Base-by-base conservation (phyloP, 2,113 vertebrate species). In the Muscicapa adusta region DNA sequence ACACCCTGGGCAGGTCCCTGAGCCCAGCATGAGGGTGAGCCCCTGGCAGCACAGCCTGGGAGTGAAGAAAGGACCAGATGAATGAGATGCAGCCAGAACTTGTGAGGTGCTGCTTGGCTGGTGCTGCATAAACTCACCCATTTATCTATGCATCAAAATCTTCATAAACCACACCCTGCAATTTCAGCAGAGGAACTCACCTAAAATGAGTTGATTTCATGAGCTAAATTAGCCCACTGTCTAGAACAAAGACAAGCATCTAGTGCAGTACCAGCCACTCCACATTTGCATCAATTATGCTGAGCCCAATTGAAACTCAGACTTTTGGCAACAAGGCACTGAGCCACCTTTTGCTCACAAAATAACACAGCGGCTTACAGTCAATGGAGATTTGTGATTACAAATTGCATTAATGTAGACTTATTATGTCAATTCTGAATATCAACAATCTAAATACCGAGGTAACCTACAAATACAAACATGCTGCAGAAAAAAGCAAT, bases 231-330 rank as follows among this genome's bases (percentile, higher is more conserved):
- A 95, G 72, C 56, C 61, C 81, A 53, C 75, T 88, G 82, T 80
- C 82, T 93, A 73, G 45, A 96, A 96, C 79, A 96, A 97, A 95
- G 92, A 68, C 79, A 94, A 83, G 34, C 82, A 85, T 78, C 57
- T 29, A 43, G 31, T 43, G 74, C 51, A 53, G 77, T 82, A 95
- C 76, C 75, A 91, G 70, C 25, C 43, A 15, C 43, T 83, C 89
- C 71, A 77, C 34, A 53, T 73, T 83, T 17, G 4, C 72, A 79
- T 54, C 65, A 70, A 54, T 76, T 85, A 86, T 12, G 40, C 79
- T 50, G 74, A 91, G 43, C 16, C 63, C 48, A 81, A 23, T 7
- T 88, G 60, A 94, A 96, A 96, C 26, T 48, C 26, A 13, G 63
- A 67, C 61, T 89, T 96, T 73, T 88, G 77, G 82, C 91, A 97